Percentiles rank a stretch among this genome's conserved stretches.
These are phyloP conservation scores for Melanotaenia boesemani DNA, from an alignment of 2,797 vertebrate genomes.

Conservation along the genomic window DNA sequence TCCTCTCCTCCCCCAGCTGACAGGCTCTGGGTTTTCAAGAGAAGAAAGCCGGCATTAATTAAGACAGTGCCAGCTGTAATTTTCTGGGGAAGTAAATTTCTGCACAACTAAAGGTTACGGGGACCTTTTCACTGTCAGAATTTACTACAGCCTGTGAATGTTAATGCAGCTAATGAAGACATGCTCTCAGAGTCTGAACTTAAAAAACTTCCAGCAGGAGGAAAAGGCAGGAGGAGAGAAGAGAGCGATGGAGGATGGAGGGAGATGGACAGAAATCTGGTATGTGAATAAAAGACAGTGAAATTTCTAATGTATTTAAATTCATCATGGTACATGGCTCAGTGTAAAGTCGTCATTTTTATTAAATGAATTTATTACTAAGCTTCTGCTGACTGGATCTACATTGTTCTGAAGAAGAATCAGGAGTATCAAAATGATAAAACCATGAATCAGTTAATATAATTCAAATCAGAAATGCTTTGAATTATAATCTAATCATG, in stretches of 20 bases:
- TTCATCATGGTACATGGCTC: background rate
- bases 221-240: constrained; percentile 75
- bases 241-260: constrained; percentile 67
- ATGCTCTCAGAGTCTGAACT: constrained; percentile 99
- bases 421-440: too few relatives aligned
- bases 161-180: constrained; percentile 99
- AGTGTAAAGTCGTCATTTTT: background rate
- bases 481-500: background rate
- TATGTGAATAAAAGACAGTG: constrained; percentile 16
- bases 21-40: constrained; percentile 99
- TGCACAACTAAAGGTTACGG: constrained; percentile 99
- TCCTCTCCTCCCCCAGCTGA: constrained; percentile 91
- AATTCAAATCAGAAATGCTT: background rate
- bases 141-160: constrained; percentile 99
- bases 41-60: constrained; percentile 99
- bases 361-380: background rate
- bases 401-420: background rate
- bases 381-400: background rate
- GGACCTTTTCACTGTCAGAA: constrained; percentile 99
- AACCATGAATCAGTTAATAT: background rate
- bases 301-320: too few relatives aligned
- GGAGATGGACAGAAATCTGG: constrained; percentile 72
- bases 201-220: constrained; percentile 95
- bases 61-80: constrained; percentile 99
- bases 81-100: constrained; percentile 99